phyloP scores from a whole-genome alignment of 2,888 invertebrate genomes.

The Acanthococcus lagerstroemiae region DNA sequence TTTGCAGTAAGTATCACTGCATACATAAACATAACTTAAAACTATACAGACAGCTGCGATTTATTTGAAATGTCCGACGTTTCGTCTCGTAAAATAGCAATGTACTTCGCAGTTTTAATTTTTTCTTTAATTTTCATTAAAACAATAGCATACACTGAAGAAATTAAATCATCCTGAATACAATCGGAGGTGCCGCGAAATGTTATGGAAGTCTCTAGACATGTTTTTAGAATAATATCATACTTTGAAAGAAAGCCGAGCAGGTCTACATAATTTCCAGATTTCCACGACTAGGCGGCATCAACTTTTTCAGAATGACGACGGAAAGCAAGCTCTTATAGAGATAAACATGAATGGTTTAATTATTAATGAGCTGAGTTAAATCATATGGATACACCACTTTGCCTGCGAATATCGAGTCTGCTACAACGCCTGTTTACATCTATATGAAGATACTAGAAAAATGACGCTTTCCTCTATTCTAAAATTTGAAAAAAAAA shows the following conservation, averaged over 20 bases:
- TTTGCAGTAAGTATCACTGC: neutral
- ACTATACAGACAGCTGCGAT: neutral
- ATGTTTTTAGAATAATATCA: neutral
- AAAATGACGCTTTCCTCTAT: too few relatives aligned
- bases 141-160: neutral
- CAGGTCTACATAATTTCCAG: neutral
- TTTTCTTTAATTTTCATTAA: neutral
- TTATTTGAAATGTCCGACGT: neutral
- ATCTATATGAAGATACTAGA: too few relatives aligned
- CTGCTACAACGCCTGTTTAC: too few relatives aligned
- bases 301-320: neutral
- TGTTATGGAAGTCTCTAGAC: neutral
- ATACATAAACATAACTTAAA: neutral
- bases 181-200: neutral
- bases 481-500: too few relatives aligned
- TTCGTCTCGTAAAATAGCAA: neutral
- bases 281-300: neutral
- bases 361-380: too few relatives aligned
- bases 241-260: neutral
- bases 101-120: neutral
- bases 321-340: neutral
- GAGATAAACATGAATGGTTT: too few relatives aligned
- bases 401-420: too few relatives aligned
- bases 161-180: neutral
- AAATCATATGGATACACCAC: too few relatives aligned